These are phyloP conservation scores for Drosophila limbata DNA, from an alignment of 2,888 invertebrate genomes.

Conservation along the genomic window DNA sequence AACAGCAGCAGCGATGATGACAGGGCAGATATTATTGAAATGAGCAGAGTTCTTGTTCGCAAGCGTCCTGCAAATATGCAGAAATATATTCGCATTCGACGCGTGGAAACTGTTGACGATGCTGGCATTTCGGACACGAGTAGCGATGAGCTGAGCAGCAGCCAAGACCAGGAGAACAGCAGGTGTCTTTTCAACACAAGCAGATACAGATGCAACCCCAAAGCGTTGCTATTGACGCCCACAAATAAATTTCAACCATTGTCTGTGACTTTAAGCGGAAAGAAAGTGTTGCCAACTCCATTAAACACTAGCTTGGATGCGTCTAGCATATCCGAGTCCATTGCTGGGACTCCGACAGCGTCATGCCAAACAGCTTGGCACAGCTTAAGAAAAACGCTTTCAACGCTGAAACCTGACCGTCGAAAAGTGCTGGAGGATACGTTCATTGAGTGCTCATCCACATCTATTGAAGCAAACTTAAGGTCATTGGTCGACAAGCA, in stretches of 20 bases:
- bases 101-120: background rate
- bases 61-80: background rate
- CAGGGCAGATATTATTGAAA: background rate
- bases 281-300: background rate
- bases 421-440: constrained; percentile 16
- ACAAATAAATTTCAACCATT: constrained; percentile 37
- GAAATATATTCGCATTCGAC: constrained; percentile 13
- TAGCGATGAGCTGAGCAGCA: constrained; percentile 32
- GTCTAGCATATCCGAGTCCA: background rate
- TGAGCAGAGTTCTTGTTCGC: constrained; percentile 4
- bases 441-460: constrained; percentile 11
- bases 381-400: constrained; percentile 15
- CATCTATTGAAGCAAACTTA: constrained; percentile 28
- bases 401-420: constrained; percentile 4
- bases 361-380: constrained; percentile 6
- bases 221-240: constrained; percentile 5
- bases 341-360: background rate
- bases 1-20: constrained; percentile 32
- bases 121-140: constrained; percentile 39
- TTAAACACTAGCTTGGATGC: background rate
- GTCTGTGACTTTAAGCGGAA: constrained; percentile 14
- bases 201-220: constrained; percentile 4
- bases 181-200: background rate
- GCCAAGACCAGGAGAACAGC: constrained; percentile 19
- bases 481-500: constrained; percentile 8